These are phyloP conservation scores for Andricus curvator DNA, from an alignment of 2,888 invertebrate species.

Conservation along the genomic window DNA sequence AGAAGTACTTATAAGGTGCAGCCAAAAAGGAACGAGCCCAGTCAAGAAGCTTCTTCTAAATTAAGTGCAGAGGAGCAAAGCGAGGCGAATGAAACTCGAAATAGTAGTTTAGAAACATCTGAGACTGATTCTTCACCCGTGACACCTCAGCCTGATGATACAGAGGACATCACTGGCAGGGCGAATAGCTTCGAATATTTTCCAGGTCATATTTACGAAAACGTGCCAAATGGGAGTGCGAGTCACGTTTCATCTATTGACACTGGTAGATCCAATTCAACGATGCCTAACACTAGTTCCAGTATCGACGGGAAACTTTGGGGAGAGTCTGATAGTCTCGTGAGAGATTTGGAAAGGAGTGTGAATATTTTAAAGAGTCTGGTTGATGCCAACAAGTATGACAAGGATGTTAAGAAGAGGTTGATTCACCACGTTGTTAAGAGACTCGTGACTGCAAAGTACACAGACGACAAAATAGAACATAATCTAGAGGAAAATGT, in stretches of 20 bases:
- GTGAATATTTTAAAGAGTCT: slow-evolving; percentile 82
- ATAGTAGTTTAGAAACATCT: slow-evolving; percentile 71
- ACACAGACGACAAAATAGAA: slow-evolving; percentile 80
- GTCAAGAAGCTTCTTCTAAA: slow-evolving; percentile 1
- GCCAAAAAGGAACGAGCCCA: not conserved
- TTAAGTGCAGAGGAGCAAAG: slow-evolving; percentile 64
- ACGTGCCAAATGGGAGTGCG: slow-evolving; percentile 73
- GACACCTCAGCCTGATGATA: slow-evolving; percentile 65
- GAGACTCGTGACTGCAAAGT: slow-evolving; percentile 81
- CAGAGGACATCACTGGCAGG: slow-evolving; percentile 78
- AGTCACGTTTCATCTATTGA: slow-evolving; percentile 71
- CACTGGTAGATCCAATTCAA: slow-evolving; percentile 72
- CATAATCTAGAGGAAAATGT: slow-evolving; percentile 74
- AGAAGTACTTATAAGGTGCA: slow-evolving; percentile 67
- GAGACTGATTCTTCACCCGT: slow-evolving; percentile 60
- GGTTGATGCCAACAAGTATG: slow-evolving; percentile 82
- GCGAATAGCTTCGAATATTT: slow-evolving; percentile 86
- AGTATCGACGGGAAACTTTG: slow-evolving; percentile 75
- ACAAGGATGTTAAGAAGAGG: slow-evolving; percentile 82
- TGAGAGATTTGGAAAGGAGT: slow-evolving; percentile 83
- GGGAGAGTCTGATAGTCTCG: slow-evolving; percentile 78
- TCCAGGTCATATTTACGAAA: slow-evolving; percentile 81
- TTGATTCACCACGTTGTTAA: slow-evolving; percentile 84
- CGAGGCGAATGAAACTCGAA: slow-evolving; percentile 68
- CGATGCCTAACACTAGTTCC: slow-evolving; percentile 75